phyloP scores from a whole-genome alignment of 2,113 vertebrate species.

The Engraulis encrasicolus region DNA sequence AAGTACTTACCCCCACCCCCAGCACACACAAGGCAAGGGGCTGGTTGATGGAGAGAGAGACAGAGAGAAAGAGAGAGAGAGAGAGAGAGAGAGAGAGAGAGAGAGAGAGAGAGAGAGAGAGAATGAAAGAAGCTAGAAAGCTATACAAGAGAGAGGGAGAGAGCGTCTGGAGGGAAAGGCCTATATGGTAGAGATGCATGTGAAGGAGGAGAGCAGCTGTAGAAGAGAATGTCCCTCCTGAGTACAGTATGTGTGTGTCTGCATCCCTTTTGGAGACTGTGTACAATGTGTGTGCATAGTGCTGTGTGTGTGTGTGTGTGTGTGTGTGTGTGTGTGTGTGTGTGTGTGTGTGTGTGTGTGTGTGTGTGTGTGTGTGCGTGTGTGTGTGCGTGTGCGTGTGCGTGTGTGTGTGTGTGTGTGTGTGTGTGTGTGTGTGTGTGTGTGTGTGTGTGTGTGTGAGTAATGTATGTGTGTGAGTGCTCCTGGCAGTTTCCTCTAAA shows the following conservation, averaged over 20 bases:
- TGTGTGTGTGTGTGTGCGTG: no score
- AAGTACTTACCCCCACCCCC: no score
- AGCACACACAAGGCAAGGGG: neutral
- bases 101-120: neutral
- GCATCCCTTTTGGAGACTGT: no score
- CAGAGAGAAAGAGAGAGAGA: neutral
- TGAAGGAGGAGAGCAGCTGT: neutral
- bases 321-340: no score
- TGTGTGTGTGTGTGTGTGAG: no score
- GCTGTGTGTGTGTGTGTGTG: no score
- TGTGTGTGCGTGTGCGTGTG: no score
- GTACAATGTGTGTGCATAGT: no score
- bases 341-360: no score
- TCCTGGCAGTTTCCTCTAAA: neutral
- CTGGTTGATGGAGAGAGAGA: neutral
- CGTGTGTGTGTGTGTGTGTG: no score
- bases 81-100: neutral
- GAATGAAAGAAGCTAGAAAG: no score
- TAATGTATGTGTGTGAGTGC: neutral
- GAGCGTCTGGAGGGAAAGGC: neutral
- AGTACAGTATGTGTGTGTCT: neutral
- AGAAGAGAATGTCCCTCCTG: neutral
- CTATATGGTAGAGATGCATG: neutral
- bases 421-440: no score
- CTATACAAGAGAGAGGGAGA: neutral